Percentiles rank a stretch among this genome's conserved stretches.
Evolutionary conservation across 2,113 vertebrate species (phyloP).

Genomic region (Toxostoma redivivum): DNA sequence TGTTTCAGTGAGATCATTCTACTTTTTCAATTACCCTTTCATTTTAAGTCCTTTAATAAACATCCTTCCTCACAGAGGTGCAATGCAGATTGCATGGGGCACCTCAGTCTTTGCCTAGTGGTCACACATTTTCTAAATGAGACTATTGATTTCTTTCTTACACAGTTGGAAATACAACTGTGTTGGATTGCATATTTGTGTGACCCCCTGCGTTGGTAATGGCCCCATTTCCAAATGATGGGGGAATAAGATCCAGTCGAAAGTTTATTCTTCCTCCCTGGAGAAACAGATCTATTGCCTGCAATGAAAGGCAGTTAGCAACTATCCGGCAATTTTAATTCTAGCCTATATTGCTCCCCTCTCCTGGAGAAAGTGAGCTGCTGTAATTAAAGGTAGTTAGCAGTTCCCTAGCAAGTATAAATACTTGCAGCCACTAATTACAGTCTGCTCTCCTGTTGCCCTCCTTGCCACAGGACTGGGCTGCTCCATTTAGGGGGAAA

Average conservation of each 20-base stretch:
- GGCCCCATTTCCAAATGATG: slow-evolving; percentile 5
- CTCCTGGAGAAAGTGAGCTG: slow-evolving; percentile 22
- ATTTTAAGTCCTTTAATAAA: slow-evolving; percentile 3
- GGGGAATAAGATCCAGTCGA: background rate
- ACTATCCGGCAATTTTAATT: slow-evolving; percentile 40
- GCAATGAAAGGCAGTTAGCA: slow-evolving; percentile 39
- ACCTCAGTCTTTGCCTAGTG: background rate
- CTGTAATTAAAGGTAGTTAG: slow-evolving; percentile 61
- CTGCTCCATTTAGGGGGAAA: background rate
- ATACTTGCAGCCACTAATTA: slow-evolving; percentile 55
- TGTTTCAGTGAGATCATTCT: background rate
- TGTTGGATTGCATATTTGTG: background rate
- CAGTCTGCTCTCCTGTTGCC: slow-evolving; percentile 6
- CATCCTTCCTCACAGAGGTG: background rate
- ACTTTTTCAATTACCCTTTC: slow-evolving; percentile 6
- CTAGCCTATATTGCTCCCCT: slow-evolving; percentile 28
- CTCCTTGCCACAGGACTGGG: background rate
- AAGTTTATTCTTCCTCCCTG: slow-evolving; percentile 43
- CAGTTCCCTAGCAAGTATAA: slow-evolving; percentile 38
- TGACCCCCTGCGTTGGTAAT: slow-evolving; percentile 19
- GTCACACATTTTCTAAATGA: background rate
- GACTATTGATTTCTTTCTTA: slow-evolving; percentile 13
- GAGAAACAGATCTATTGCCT: slow-evolving; percentile 34
- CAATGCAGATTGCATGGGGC: background rate
- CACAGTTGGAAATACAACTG: background rate